Evolutionary conservation across 2,888 invertebrate species (phyloP).

Genomic region (Neoascia interrupta): DNA sequence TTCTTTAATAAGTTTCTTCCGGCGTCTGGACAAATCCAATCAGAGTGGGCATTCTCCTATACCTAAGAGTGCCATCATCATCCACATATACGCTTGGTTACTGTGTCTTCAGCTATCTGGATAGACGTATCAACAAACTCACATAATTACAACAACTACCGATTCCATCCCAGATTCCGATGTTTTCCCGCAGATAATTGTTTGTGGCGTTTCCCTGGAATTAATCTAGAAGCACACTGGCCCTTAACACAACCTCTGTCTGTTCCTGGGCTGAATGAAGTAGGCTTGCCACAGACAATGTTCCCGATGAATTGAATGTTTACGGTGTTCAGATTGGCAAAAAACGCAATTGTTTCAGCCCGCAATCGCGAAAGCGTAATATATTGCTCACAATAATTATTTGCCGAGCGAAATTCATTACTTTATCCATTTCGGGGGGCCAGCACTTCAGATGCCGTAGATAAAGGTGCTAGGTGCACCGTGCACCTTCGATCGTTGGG

Average conservation of each 20-base stretch:
- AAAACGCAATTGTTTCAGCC: constrained; percentile 62
- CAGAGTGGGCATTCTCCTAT: too few relatives aligned
- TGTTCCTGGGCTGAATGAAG: constrained; percentile 1
- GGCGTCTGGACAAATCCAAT: too few relatives aligned
- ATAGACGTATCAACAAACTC: constrained; percentile 34
- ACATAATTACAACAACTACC: constrained; percentile 65
- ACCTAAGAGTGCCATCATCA: constrained; percentile 12
- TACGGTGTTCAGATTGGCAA: constrained; percentile 64
- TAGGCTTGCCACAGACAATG: constrained; percentile 66
- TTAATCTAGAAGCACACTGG: constrained; percentile 45
- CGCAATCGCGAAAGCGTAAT: constrained; percentile 62
- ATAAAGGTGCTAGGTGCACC: constrained; percentile 9
- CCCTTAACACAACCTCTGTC: background rate
- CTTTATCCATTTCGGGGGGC: constrained; percentile 56
- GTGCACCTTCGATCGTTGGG: background rate
- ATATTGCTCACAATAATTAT: constrained; percentile 69
- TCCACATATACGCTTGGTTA: background rate
- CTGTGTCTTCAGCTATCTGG: constrained; percentile 16
- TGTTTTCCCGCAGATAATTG: constrained; percentile 55
- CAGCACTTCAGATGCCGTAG: constrained; percentile 24
- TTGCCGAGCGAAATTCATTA: constrained; percentile 66
- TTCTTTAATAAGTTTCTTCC: too few relatives aligned
- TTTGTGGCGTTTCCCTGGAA: constrained; percentile 59
- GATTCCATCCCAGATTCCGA: constrained; percentile 63
- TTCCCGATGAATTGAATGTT: constrained; percentile 67